phyloP scores from a whole-genome alignment of 2,113 vertebrate species.

The Platysteira castanea region DNA sequence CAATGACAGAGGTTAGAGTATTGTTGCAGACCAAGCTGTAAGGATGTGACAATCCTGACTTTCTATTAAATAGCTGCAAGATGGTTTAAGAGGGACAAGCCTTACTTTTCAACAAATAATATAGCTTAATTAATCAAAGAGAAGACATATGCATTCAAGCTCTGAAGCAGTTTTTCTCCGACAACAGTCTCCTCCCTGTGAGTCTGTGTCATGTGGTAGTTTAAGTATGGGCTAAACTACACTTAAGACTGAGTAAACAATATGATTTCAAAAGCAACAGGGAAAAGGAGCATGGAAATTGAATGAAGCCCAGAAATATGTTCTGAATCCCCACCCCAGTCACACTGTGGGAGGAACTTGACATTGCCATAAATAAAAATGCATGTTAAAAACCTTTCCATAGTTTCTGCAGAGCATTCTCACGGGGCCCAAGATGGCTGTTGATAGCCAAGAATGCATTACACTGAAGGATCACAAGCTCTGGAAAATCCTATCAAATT shows the following conservation, averaged over 20 bases:
- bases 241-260: not conserved
- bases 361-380: slow-evolving; percentile 8
- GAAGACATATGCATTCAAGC: not conserved
- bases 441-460: slow-evolving; percentile 34
- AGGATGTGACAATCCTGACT: not conserved
- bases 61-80: not conserved
- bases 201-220: not conserved
- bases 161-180: not conserved
- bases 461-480: not conserved
- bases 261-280: not conserved
- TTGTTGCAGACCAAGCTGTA: not conserved
- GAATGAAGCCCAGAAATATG: slow-evolving; percentile 4
- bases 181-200: not conserved
- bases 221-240: not conserved
- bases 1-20: not conserved
- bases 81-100: not conserved
- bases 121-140: not conserved
- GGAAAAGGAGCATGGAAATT: not conserved
- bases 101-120: not conserved
- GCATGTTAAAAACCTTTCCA: not conserved
- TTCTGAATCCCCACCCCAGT: slow-evolving; percentile 1
- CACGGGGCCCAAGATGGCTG: not conserved
- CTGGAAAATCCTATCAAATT: slow-evolving; percentile 45
- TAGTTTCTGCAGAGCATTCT: not conserved
- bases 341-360: not conserved